Base-by-base conservation (phyloP, 2,888 invertebrate species). In the Thera obeliscata region DNA sequence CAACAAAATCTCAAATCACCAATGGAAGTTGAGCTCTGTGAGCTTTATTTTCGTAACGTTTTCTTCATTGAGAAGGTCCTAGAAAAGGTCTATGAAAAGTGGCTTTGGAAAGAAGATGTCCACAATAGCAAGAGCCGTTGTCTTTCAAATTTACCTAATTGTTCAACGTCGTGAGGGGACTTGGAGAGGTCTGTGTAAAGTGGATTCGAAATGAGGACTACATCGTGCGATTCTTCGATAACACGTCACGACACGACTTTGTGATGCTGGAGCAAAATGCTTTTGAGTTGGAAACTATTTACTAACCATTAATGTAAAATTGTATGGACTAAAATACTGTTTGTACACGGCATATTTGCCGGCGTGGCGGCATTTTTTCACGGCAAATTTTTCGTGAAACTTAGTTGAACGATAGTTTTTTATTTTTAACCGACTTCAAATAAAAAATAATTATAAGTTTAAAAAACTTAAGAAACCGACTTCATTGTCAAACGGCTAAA, bases 241-340 rank as follows among this genome's bases (percentile, higher is more conserved):
- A 86, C 82, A 80, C 83, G 79, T 87, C 91, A 90, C 90, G 91
- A 91, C 91, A 90, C 90, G 91, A 91, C 82, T 87, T 82, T 77
- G 69, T 70, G 67, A 65, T 64, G 61, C 50, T 59, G 35, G 36
- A 62, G 33, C 48, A 61, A 61, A 12, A 36, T 55, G 65, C 58
- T 69, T 70, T 66, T 58, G 43, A 8, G 9, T 8, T 48, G n/a
- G n/a, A 38, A 38, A 9, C 11, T 36, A 38, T 36, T 55, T n/a
- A 55, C 35, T 41, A 41, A 41, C 41, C 9, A 56, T 55, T n/a
- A 6, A n/a, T 33, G 55, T 52, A 5, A 41, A 41, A 41, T 41
- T 41, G 41, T 41, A 41, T 41, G 41, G 4, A 41, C 7, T 0
- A 1, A 41, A 41, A 5, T 5, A 2, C 41, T 41, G 41, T 41